A percentile compares a stretch with the other conserved stretches of the same genome.
These are phyloP conservation scores for Lucilia cuprina DNA, from an alignment of 1,140 invertebrate genomes.

Conservation along the genomic window DNA sequence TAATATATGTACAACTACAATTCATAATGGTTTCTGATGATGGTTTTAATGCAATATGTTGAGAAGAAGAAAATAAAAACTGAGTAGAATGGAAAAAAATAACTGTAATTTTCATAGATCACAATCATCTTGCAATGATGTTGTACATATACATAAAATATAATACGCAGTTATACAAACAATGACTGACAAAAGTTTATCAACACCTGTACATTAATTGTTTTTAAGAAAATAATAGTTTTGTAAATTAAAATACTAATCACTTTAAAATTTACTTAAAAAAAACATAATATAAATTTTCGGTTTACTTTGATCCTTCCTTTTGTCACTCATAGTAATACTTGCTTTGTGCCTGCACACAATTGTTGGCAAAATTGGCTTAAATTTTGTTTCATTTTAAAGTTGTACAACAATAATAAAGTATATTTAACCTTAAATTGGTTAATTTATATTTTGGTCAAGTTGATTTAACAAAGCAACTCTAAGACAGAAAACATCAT, in stretches of 20 bases:
- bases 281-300: too few relatives aligned
- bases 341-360: too few relatives aligned
- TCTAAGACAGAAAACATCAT: too few relatives aligned
- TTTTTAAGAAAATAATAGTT: too few relatives aligned
- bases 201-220: too few relatives aligned
- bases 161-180: too few relatives aligned
- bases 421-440: not conserved
- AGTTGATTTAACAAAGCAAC: not conserved
- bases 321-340: too few relatives aligned
- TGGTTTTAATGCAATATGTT: not conserved
- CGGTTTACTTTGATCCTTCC: too few relatives aligned
- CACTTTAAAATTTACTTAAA: too few relatives aligned
- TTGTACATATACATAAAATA: not conserved
- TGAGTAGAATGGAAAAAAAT: not conserved
- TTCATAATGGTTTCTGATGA: not conserved
- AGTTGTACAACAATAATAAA: not conserved
- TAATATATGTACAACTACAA: not conserved
- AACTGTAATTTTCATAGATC: conserved; percentile 1
- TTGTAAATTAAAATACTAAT: too few relatives aligned
- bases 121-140: not conserved
- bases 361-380: too few relatives aligned
- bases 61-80: not conserved
- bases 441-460: not conserved
- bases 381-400: not conserved
- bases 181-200: too few relatives aligned